Evolutionary conservation across 2,888 invertebrate species (phyloP), one percentile per base, ranked within the genome.

Genomic region (Globia sparganii): DNA sequence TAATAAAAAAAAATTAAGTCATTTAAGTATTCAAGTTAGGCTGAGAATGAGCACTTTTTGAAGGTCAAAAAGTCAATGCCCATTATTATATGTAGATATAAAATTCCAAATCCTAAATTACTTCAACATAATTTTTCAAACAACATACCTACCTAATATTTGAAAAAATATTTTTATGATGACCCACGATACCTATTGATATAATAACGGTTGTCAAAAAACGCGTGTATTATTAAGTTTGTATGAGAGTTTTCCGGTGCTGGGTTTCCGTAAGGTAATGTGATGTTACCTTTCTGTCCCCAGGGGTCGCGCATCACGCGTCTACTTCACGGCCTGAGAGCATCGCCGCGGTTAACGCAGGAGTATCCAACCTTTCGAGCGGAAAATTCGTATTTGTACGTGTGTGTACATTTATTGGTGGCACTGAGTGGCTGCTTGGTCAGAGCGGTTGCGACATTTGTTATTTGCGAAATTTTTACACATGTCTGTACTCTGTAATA

Each of bases 261-360:
- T 70, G 83, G 78, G 66, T 86, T 88, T 87, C 73, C 75, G 74
- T 75, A 66, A 82, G 85, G 88, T 83, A 88, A 88, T 85, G 81
- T 87, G 76, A 87, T 78, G 89, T 84, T 83, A 88, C 82, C 70
- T 82, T 72, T 73, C 21, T 53, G 72, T 84, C 88, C 88, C 88
- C 69, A 58, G 87, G 87, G 88, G 67, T 64, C 34, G 67, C 78
- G 62, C 80, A 87, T 86, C 81, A 87, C 80, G 75, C 75, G 81
- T 75, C 72, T 74, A 75, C 83, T 87, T 88, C 83, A 85, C 86
- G 84, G 83, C 40, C 71, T 62, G 70, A 84, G 80, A 85, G 81
- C 80, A 67, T 65, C 77, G 77, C 70, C 59, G 80, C 84, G 81
- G 81, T 83, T 86, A 80, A 83, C 77, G 83, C 69, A 83, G 78